These are phyloP conservation scores for Crocodylus rhombifer DNA, from an alignment of 2,797 vertebrate genomes.

Conservation along the genomic window DNA sequence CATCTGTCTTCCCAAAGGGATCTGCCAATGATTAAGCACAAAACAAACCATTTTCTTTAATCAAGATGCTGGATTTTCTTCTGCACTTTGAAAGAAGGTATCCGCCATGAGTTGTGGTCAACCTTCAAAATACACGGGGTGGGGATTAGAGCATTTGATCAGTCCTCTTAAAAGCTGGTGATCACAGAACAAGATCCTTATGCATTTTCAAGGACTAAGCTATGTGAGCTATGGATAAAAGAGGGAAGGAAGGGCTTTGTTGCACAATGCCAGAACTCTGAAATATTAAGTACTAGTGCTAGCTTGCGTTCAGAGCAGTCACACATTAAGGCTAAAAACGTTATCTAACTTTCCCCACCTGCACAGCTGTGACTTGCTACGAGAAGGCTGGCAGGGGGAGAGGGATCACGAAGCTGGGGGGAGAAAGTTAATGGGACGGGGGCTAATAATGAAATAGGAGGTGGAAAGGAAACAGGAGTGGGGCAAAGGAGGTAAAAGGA, in stretches of 20 bases:
- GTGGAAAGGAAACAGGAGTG: no score
- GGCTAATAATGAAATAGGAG: no score
- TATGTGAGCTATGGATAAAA: neutral
- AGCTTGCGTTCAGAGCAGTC: no score
- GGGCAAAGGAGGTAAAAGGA: no score
- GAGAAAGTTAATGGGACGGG: no score
- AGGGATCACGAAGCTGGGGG: no score
- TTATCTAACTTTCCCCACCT: no score
- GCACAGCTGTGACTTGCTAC: no score
- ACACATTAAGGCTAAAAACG: no score
- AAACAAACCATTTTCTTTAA: neutral
- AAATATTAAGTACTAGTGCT: no score
- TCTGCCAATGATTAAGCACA: constrained; percentile 76
- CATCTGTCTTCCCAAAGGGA: constrained; percentile 84
- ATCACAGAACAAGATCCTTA: neutral
- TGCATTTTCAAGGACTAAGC: neutral
- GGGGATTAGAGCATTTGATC: neutral
- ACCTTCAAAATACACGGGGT: constrained; percentile 31
- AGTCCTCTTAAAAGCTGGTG: constrained; percentile 3
- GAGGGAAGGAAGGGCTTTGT: neutral
- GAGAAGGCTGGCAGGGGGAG: no score
- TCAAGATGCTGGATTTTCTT: constrained; percentile 10
- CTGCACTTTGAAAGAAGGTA: neutral
- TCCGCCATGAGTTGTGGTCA: constrained; percentile 20
- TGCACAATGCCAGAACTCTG: no score